Evolutionary conservation across 2,113 vertebrate genomes (phyloP), one percentile per base, ranked within the genome.

Genomic region (Phalacrocorax carbo): DNA sequence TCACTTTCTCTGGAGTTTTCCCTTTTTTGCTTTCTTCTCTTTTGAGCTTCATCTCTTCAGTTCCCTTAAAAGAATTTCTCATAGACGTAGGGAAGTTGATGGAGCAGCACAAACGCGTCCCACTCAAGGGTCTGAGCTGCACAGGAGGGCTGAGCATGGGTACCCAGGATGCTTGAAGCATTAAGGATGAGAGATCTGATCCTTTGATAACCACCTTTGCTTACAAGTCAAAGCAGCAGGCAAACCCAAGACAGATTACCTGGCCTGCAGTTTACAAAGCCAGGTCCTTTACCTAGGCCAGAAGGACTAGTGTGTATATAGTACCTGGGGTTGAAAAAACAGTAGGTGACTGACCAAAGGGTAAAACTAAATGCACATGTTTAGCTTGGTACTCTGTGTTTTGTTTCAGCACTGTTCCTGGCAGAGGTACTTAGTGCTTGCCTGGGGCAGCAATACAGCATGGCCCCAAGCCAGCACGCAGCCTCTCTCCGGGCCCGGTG

Each of bases 251-350:
- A 14, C 6, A 6, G 27, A 13, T 32, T 4, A 42, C 44, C 40
- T 8, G 23, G 27, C 42, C 57, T 36, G 38, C 57, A 38, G 34
- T 0, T 6, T 15, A 38, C 2, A 1, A 42, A 12, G 11, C 20
- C 60, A 62, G 40, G 26, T 7, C 30, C 49, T 75, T 48, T 16
- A 30, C 8, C 36, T 15, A 27, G 40, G 40, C 48, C 15, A 13
- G 19, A 48, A 51, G n/a, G 54, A 18, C 58, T 13, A 6, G 36
- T 1, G 9, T 21, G 18, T 7, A 9, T 11, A 6, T 16, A 48
- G 25, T 15, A 38, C 15, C 5, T 13, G 52, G 30, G 14, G 4
- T 0, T 61, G 29, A 71, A 21, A 48, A 46, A 29, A 3, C 10
- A 7, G 27, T 2, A 11, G 16, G 17, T 27, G 51, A 38, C 10